Percentiles rank a stretch among this genome's conserved stretches.
phyloP scores from a whole-genome alignment of 2,113 vertebrate species.

The Myiozetetes cayanensis region DNA sequence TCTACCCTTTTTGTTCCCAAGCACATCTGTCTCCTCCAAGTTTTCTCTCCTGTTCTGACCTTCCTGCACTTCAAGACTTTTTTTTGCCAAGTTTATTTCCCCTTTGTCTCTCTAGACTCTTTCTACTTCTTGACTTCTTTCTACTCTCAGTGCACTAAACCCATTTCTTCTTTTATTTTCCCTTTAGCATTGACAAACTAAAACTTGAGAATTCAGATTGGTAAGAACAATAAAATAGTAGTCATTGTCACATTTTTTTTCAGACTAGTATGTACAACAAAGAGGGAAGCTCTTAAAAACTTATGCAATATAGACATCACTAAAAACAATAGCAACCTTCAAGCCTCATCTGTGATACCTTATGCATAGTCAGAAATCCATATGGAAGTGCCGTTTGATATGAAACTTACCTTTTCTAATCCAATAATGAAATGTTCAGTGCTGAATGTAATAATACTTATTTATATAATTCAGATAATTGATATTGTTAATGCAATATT shows the following conservation, averaged over 20 bases:
- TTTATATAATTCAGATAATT: background rate
- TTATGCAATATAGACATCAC: background rate
- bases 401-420: background rate
- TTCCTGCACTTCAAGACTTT: slow-evolving; percentile 19
- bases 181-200: background rate
- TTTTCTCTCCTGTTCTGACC: slow-evolving; percentile 48
- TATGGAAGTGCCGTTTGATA: background rate
- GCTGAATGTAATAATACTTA: background rate
- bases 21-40: slow-evolving; percentile 55
- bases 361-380: background rate
- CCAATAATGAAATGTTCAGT: background rate
- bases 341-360: background rate
- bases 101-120: background rate
- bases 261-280: background rate
- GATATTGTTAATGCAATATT: background rate
- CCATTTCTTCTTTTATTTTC: background rate
- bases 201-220: background rate
- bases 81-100: slow-evolving; percentile 52
- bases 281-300: background rate
- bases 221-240: background rate
- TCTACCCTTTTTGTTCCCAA: slow-evolving; percentile 53
- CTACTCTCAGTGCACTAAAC: background rate
- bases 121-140: background rate
- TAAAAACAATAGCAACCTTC: background rate
- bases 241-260: background rate